Conservation (phyloP, 2,888 invertebrate species). For the Podabrus alpinus region DNA sequence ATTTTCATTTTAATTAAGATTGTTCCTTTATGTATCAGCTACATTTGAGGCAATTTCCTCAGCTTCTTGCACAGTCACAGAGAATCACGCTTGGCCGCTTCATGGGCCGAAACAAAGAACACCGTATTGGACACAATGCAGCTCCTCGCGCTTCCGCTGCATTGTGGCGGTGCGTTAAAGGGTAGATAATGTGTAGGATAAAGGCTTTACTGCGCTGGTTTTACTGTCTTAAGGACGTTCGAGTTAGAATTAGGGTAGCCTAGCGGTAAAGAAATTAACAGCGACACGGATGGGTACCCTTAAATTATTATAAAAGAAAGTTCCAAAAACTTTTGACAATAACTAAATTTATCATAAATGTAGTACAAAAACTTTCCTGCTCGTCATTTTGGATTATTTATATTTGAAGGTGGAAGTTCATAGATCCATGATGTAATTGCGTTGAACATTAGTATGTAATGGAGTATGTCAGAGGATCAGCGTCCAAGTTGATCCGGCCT, state of each 20-base stretch:
- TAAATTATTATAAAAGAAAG: slow-evolving; percentile 29
- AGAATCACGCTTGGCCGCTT: slow-evolving; percentile 52
- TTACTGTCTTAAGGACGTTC: slow-evolving; percentile 36
- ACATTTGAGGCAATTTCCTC: slow-evolving; percentile 55
- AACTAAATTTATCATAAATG: slow-evolving; percentile 8
- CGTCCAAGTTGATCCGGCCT: slow-evolving; percentile 51
- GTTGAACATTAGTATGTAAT: slow-evolving; percentile 52
- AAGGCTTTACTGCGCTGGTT: slow-evolving; percentile 40
- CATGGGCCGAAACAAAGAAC: slow-evolving; percentile 50
- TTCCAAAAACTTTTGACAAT: slow-evolving; percentile 9
- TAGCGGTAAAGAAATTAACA: slow-evolving; percentile 43
- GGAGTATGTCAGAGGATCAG: slow-evolving; percentile 51
- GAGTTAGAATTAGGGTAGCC: slow-evolving; percentile 30
- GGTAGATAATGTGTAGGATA: slow-evolving; percentile 54
- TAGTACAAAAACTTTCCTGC: neutral
- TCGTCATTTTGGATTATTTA: neutral
- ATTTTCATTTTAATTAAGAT: slow-evolving; percentile 56
- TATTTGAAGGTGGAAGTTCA: slow-evolving; percentile 17
- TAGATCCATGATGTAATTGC: slow-evolving; percentile 36
- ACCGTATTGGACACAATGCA: slow-evolving; percentile 55
- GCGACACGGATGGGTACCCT: slow-evolving; percentile 34
- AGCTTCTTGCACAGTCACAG: slow-evolving; percentile 46
- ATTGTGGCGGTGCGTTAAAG: slow-evolving; percentile 57
- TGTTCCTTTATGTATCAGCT: slow-evolving; percentile 51
- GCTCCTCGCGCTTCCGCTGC: slow-evolving; percentile 55